phyloP scores from a whole-genome alignment of 2,797 vertebrate species.

The Orestias chungarensis region DNA sequence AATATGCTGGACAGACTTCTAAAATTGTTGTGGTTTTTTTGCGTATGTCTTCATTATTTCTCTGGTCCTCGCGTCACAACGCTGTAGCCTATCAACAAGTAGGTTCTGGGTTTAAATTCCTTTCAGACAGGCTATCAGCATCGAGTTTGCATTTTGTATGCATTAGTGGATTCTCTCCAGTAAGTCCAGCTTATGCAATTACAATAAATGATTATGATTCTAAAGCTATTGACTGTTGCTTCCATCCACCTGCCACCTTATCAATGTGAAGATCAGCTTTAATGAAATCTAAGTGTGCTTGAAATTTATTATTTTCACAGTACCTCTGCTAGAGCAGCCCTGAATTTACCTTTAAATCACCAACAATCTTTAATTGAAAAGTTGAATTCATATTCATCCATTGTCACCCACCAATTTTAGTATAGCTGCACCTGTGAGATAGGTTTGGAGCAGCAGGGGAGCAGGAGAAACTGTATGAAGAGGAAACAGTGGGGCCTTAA shows the following conservation, averaged over 20 bases:
- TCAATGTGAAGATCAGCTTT: not conserved
- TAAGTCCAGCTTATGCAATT: not conserved
- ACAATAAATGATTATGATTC: not conserved
- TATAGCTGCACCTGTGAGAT: slow-evolving; percentile 26
- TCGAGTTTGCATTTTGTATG: no score
- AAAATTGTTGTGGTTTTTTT: no score
- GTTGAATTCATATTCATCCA: slow-evolving; percentile 6
- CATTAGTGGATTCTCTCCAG: no score
- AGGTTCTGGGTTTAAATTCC: no score
- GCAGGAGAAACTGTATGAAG: slow-evolving; percentile 13
- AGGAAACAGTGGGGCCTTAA: slow-evolving; percentile 25
- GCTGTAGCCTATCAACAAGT: no score
- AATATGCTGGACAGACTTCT: not conserved
- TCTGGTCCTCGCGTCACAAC: no score
- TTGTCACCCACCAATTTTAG: not conserved
- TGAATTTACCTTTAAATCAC: not conserved
- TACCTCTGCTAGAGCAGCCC: not conserved
- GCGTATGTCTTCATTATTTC: no score
- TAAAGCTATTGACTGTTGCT: not conserved
- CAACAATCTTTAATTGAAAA: slow-evolving; percentile 7
- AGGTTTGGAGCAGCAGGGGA: slow-evolving; percentile 12
- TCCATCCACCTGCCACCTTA: not conserved
- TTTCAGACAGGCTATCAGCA: no score
- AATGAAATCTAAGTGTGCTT: not conserved
- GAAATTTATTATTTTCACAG: not conserved